Base-by-base conservation (phyloP, 2,888 invertebrate genomes). In the Andrena marginata region DNA sequence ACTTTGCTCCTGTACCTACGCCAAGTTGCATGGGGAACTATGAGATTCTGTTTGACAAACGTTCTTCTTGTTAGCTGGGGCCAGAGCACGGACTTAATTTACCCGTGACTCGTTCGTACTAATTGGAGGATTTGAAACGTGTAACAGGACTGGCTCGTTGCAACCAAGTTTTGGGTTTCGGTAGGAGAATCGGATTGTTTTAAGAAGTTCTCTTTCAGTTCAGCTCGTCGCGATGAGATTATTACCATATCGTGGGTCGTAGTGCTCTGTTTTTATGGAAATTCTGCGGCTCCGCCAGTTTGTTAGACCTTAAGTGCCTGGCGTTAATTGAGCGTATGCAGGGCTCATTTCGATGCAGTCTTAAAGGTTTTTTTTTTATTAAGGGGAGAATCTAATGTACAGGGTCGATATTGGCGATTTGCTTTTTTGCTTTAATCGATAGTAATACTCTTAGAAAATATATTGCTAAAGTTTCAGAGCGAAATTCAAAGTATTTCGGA, bases 1-100 rank as follows among this genome's bases (percentile, higher is more conserved):
- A 69, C 23, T 65, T 64, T 6, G 20, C 31, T 2, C 16, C 42
- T 56, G 16, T 13, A 16, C 26, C 29, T 2, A 8, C 16, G 23
- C 13, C 16, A 42, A 42, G 42, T 42, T 35, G 13, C 35, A 60
- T 29, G 31, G 20, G 48, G 16, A 29, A 29, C 35, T 20, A 33
- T 26, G 80, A 54, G 48, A 62, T 62, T 69, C 56, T 48, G 48
- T 64, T 62, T 54, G 70, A 51, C 79, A 31, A 70, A 70, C 59
- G 42, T 26, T 65, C 59, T 3, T 49, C 67, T 54, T 54, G 65
- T 65, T 70, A 51, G 35, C 33, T 13, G 10, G 31, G 23, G 16
- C 42, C 54, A 51, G 62, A 31, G 31, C 33, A 42, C 10, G 23
- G 49, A 54, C 31, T 62, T 72, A 67, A 80, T 80, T 72, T 62